Conservation (phyloP, 1,140 invertebrate genomes). For the Rhopalosiphum padi region DNA sequence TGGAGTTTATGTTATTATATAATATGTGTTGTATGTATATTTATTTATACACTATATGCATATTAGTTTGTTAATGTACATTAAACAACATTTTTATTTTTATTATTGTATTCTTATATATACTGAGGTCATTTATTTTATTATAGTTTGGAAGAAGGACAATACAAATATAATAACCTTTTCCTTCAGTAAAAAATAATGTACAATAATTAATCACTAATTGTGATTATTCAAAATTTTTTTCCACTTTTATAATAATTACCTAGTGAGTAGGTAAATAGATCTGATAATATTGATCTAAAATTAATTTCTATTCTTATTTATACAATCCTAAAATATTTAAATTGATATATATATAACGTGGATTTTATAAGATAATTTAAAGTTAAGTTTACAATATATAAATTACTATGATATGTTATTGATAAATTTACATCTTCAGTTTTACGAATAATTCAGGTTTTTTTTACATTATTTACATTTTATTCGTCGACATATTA, state of each 20-base stretch:
- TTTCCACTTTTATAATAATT: background rate
- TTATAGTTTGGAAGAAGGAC: background rate
- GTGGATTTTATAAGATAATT: background rate
- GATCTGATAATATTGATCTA: background rate
- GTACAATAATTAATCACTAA: background rate
- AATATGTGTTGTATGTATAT: background rate
- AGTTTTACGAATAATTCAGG: background rate
- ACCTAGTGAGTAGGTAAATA: background rate
- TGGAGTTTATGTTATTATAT: no score
- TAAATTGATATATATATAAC: background rate
- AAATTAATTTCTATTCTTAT: background rate
- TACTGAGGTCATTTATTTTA: no score
- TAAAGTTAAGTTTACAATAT: background rate
- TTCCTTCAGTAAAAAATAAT: background rate
- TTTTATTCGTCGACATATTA: background rate
- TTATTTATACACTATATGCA: background rate
- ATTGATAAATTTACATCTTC: background rate
- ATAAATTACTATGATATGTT: background rate
- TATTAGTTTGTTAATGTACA: background rate
- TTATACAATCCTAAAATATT: background rate
- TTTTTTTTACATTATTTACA: background rate
- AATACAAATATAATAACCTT: background rate
- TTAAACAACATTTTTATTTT: background rate
- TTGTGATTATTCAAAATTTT: background rate
- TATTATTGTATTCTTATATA: no score